Conservation (phyloP, 2,888 invertebrate genomes). For the Cataglyphis rosenhaueri region DNA sequence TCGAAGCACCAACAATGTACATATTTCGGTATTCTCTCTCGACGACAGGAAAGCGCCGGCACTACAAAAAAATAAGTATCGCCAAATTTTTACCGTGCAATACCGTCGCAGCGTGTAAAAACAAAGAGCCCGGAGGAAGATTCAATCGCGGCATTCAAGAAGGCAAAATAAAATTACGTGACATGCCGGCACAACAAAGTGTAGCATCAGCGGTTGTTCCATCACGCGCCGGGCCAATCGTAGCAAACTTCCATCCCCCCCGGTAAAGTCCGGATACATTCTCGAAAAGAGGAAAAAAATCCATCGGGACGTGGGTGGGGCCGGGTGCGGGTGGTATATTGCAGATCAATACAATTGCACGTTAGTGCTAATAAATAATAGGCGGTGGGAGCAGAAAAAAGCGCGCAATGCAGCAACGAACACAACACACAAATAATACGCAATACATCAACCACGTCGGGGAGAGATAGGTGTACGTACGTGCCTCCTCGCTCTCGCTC, state of each 20-base stretch:
- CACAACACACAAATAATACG: slow-evolving; percentile 86
- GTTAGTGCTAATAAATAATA: slow-evolving; percentile 86
- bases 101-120: slow-evolving; percentile 52
- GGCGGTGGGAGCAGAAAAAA: slow-evolving; percentile 85
- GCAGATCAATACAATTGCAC: slow-evolving; percentile 86
- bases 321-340: slow-evolving; percentile 83
- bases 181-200: slow-evolving; percentile 78
- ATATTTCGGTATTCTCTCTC: slow-evolving; percentile 51
- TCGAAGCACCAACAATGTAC: slow-evolving; percentile 53
- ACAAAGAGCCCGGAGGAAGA: slow-evolving; percentile 55
- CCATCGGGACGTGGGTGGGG: slow-evolving; percentile 82
- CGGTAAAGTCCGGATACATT: slow-evolving; percentile 84
- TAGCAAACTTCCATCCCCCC: slow-evolving; percentile 83
- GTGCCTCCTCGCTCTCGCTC: slow-evolving; percentile 75
- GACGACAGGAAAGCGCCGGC: slow-evolving; percentile 44
- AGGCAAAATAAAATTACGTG: slow-evolving; percentile 68
- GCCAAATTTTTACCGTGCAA: slow-evolving; percentile 54
- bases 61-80: slow-evolving; percentile 52
- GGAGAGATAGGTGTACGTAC: slow-evolving; percentile 79
- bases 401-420: slow-evolving; percentile 85
- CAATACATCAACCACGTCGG: slow-evolving; percentile 84
- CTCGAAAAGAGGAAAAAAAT: slow-evolving; percentile 84
- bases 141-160: slow-evolving; percentile 56
- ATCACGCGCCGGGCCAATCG: slow-evolving; percentile 83
- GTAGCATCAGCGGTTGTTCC: slow-evolving; percentile 80